phyloP scores from a whole-genome alignment of 2,113 vertebrate genomes.

The Eubucco bourcierii region DNA sequence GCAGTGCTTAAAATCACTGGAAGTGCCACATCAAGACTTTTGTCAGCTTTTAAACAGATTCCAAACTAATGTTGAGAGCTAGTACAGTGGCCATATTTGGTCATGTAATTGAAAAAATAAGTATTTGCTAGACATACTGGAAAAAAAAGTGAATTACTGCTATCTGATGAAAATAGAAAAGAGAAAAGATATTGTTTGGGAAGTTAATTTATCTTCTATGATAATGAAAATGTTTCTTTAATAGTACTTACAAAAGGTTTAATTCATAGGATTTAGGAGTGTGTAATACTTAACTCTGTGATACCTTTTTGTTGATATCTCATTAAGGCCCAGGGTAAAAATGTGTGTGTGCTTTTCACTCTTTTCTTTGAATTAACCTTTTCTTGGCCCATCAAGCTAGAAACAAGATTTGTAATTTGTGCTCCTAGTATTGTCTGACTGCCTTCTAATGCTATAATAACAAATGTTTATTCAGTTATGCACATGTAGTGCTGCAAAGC shows the following conservation, averaged over 20 bases:
- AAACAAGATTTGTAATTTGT: not conserved
- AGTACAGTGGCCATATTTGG: not conserved
- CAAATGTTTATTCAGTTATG: not conserved
- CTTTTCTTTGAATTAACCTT: not conserved
- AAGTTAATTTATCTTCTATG: not conserved
- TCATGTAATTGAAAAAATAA: not conserved
- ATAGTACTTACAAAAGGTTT: not conserved
- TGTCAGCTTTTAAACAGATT: not conserved
- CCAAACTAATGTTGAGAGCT: not conserved
- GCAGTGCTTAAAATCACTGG: not conserved
- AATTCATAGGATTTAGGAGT: not conserved
- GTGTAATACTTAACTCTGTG: not conserved
- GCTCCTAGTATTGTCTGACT: not conserved
- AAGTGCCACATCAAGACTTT: not conserved
- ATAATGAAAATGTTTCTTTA: not conserved
- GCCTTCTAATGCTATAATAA: not conserved
- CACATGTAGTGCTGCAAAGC: not conserved
- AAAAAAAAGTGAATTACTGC: not conserved
- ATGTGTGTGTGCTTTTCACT: not conserved
- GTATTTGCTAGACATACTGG: not conserved
- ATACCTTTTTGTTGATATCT: not conserved
- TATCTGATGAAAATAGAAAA: not conserved
- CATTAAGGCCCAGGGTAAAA: not conserved
- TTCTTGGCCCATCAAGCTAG: not conserved
- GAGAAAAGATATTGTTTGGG: not conserved